Evolutionary conservation across 2,113 vertebrate species (phyloP).

Genomic region (Gnathonemus longibarbis): DNA sequence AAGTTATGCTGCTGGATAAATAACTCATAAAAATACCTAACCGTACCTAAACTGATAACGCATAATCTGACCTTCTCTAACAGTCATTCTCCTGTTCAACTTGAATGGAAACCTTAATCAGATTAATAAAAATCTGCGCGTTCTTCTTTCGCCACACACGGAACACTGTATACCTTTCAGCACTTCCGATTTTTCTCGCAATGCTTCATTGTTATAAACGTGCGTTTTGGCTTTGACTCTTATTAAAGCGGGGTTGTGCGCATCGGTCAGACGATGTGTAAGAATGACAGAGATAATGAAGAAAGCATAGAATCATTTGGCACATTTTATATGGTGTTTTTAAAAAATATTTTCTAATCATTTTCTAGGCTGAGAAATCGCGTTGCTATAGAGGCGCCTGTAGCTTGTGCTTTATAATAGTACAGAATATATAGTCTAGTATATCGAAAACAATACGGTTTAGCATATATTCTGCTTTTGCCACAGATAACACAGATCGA

Average conservation of each 20-base stretch:
- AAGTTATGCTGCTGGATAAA: neutral
- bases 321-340: neutral
- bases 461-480: neutral
- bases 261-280: neutral
- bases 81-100: neutral
- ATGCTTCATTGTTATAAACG: slow-evolving; percentile 3
- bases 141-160: neutral
- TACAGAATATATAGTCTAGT: neutral
- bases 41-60: neutral
- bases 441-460: neutral
- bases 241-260: neutral
- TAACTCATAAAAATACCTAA: neutral
- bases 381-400: neutral
- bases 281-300: neutral
- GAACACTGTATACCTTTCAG: neutral
- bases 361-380: neutral
- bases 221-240: neutral
- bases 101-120: neutral
- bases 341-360: neutral
- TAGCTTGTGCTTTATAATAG: neutral
- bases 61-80: neutral
- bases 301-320: neutral
- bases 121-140: neutral
- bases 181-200: neutral
- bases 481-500: neutral